Conservation (phyloP, 2,797 vertebrate genomes). For the Coendou prehensilis region DNA sequence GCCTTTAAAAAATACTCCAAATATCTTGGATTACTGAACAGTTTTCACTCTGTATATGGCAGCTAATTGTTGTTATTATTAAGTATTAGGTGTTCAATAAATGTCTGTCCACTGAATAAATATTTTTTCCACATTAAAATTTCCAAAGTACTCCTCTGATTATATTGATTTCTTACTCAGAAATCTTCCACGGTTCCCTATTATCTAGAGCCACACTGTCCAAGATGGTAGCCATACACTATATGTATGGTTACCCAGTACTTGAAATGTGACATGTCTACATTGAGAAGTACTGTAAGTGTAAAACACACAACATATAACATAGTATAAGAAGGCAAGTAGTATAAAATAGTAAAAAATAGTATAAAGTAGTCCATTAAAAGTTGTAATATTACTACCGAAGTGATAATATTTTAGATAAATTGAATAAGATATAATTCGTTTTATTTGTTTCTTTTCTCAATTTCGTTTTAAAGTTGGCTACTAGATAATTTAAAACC, state of each 20-base stretch:
- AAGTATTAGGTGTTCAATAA: neutral
- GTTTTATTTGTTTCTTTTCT: neutral
- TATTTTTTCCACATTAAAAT: neutral
- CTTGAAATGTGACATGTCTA: neutral
- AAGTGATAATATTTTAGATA: slow-evolving; percentile 4
- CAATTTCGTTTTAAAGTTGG: slow-evolving; percentile 15
- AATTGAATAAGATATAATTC: neutral
- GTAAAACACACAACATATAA: neutral
- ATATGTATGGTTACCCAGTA: neutral
- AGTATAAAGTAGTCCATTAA: neutral
- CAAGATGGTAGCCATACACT: neutral
- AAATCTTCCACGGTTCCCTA: neutral
- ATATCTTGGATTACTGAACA: neutral
- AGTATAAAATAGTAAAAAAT: neutral
- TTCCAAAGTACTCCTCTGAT: neutral
- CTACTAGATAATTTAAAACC: slow-evolving; percentile 20
- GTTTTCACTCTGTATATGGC: neutral
- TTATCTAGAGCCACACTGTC: neutral
- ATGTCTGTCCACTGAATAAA: neutral
- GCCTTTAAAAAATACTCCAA: neutral
- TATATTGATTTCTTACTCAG: neutral
- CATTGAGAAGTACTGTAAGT: neutral
- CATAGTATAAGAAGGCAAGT: neutral
- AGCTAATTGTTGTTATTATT: neutral
- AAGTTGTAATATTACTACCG: neutral